phyloP scores from a whole-genome alignment of 2,113 vertebrate genomes.

The Thamnophis sirtalis region DNA sequence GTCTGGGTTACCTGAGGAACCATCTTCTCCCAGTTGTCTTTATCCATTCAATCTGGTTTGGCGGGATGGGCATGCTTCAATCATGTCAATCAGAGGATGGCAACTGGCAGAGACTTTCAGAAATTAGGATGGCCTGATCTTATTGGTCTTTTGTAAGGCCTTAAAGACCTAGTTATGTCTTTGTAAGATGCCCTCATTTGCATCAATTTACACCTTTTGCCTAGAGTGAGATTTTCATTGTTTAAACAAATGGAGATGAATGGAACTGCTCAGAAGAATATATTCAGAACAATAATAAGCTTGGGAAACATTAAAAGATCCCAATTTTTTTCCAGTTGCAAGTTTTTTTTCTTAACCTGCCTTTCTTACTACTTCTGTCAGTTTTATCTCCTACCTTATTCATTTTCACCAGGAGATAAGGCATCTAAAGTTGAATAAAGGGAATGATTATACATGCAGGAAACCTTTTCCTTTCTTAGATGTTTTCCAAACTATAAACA shows the following conservation, averaged over 20 bases:
- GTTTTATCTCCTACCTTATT: too few species aligned
- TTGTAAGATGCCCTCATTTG: not conserved
- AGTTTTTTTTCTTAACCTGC: not conserved
- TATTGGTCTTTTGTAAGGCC: too few species aligned
- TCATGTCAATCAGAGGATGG: too few species aligned
- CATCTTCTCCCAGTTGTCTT: too few species aligned
- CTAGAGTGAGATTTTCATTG: not conserved
- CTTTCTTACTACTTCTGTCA: not conserved
- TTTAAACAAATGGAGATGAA: not conserved
- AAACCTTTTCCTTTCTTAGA: not conserved
- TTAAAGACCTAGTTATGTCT: not conserved
- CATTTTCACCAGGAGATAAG: not conserved
- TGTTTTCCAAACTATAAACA: not conserved
- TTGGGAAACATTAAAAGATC: not conserved
- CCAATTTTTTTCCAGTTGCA: not conserved
- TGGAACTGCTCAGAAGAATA: not conserved
- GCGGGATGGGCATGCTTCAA: too few species aligned
- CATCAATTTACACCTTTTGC: not conserved
- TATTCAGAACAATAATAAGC: not conserved
- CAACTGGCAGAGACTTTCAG: too few species aligned
- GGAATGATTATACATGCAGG: not conserved
- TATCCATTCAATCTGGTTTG: too few species aligned
- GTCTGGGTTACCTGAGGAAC: too few species aligned
- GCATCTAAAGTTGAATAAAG: not conserved
- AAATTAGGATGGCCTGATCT: too few species aligned